Percentiles rank a stretch among this genome's conserved stretches.
Evolutionary conservation across 1,140 invertebrate species (phyloP).

Genomic region (Myzus persicae): DNA sequence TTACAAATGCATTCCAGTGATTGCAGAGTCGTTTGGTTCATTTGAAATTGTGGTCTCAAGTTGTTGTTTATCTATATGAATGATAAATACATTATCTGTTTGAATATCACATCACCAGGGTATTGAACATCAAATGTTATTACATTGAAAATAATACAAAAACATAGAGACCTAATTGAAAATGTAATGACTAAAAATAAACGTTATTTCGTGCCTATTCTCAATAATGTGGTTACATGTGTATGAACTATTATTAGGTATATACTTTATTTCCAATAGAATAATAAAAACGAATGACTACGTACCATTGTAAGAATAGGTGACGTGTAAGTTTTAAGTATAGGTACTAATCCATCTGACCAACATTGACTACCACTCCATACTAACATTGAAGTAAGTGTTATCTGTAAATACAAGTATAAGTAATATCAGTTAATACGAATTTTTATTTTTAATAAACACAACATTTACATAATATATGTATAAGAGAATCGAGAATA

Average conservation of each 20-base stretch:
- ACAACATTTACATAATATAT: neutral
- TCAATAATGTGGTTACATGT: neutral
- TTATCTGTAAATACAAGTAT: neutral
- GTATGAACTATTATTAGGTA: neutral
- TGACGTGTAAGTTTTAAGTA: neutral
- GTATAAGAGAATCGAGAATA: neutral
- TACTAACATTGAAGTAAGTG: neutral
- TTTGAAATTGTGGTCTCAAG: neutral
- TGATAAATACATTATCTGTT: neutral
- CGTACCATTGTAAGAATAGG: neutral
- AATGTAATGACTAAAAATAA: neutral
- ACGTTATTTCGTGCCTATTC: neutral
- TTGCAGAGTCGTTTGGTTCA: neutral
- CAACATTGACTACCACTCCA: slow-evolving; percentile 3
- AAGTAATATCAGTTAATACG: neutral
- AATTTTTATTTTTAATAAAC: neutral
- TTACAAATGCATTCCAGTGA: neutral
- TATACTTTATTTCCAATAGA: neutral
- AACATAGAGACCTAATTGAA: neutral
- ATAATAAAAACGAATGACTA: neutral
- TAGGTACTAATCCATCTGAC: neutral
- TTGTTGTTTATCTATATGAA: neutral
- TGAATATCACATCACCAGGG: neutral
- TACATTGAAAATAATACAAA: neutral
- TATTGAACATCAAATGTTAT: neutral